A percentile compares a stretch with the other conserved stretches of the same genome.
These are phyloP conservation scores for Hypotaenidia philippensis DNA, from an alignment of 2,797 vertebrate genomes.

Conservation along the genomic window DNA sequence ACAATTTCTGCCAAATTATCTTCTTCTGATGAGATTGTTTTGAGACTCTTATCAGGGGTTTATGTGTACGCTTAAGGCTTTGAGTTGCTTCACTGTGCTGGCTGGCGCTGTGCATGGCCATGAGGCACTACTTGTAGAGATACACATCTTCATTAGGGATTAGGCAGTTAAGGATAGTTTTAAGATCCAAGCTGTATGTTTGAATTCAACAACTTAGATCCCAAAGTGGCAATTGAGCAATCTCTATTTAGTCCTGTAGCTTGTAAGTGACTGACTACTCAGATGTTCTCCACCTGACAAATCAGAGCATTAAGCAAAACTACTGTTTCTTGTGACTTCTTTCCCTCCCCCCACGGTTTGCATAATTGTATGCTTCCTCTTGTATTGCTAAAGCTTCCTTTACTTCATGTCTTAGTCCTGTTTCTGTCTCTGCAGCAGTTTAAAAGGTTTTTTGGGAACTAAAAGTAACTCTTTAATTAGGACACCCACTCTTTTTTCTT, in stretches of 20 bases:
- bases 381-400: slow-evolving; percentile 12
- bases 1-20: neutral
- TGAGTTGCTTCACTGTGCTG: neutral
- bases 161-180: neutral
- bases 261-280: neutral
- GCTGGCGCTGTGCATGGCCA: neutral
- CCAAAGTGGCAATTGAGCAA: neutral
- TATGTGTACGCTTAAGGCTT: neutral
- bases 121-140: neutral
- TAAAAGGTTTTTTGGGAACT: neutral
- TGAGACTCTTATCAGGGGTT: neutral
- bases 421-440: neutral
- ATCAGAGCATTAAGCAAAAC: slow-evolving; percentile 10
- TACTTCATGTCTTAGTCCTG: neutral
- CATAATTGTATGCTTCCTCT: slow-evolving; percentile 28
- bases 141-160: accelerated
- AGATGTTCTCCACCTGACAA: neutral
- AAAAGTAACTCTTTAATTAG: neutral
- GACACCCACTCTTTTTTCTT: neutral
- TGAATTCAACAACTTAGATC: neutral
- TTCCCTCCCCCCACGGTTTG: neutral
- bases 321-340: neutral
- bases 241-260: neutral
- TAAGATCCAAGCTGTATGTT: neutral
- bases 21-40: neutral